Conservation (phyloP, 2,113 vertebrate genomes). For the Peromyscus maniculatus region DNA sequence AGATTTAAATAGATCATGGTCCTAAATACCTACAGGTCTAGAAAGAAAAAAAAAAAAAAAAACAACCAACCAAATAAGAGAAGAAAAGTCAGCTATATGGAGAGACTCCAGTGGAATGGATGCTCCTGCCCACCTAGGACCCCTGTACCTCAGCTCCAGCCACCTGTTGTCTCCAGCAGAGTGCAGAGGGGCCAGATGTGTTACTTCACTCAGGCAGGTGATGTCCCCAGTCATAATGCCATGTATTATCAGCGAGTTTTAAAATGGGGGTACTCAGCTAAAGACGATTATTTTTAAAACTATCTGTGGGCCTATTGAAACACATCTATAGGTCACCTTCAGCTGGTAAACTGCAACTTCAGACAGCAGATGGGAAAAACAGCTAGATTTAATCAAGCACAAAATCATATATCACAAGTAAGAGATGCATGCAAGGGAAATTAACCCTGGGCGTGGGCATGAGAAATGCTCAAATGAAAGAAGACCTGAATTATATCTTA, state of each 20-base stretch:
- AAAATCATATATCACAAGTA: neutral
- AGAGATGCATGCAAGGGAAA: neutral
- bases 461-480: neutral
- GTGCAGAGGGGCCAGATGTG: fast-evolving
- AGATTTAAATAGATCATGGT: neutral
- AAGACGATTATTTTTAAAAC: neutral
- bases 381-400: neutral
- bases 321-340: neutral
- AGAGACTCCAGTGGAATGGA: neutral
- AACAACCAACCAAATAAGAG: neutral
- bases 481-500: neutral
- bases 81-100: fast-evolving
- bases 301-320: neutral
- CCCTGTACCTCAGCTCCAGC: fast-evolving
- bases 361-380: neutral
- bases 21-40: neutral
- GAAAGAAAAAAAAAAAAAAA: neutral
- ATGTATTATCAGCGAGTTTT: neutral
- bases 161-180: neutral
- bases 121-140: fast-evolving
- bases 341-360: neutral
- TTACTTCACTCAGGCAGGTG: fast-evolving
- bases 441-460: neutral
- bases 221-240: neutral
- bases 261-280: neutral